phyloP scores from a whole-genome alignment of 1,140 invertebrate genomes.

The Lordiphosa stackelbergi region DNA sequence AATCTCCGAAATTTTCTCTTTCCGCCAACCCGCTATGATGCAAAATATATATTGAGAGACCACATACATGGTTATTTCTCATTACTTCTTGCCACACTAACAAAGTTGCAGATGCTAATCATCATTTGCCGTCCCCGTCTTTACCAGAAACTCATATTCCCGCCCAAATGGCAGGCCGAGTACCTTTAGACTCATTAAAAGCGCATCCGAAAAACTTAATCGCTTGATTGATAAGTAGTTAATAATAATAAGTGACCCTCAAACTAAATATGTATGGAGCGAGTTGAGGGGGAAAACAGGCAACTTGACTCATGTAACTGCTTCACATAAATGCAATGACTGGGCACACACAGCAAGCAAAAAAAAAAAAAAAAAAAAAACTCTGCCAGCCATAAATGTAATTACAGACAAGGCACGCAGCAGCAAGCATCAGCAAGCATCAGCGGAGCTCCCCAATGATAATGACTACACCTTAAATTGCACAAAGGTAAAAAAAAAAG shows the following conservation, averaged over 20 bases:
- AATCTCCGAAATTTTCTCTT: too few species aligned
- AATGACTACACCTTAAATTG: slow-evolving; percentile 69
- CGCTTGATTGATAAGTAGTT: slow-evolving; percentile 52
- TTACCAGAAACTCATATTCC: too few species aligned
- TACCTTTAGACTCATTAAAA: slow-evolving; percentile 20
- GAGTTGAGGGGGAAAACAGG: too few species aligned
- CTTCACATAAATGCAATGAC: slow-evolving; percentile 56
- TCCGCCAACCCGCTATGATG: too few species aligned
- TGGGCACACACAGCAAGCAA: slow-evolving; percentile 33
- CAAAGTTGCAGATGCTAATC: too few species aligned
- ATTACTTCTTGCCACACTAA: too few species aligned
- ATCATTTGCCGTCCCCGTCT: too few species aligned
- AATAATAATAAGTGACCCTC: slow-evolving; percentile 37
- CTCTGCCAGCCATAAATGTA: slow-evolving; percentile 50
- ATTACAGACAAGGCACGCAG: slow-evolving; percentile 59
- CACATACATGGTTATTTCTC: too few species aligned
- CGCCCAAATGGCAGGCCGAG: too few species aligned
- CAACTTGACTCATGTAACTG: slow-evolving; percentile 25
- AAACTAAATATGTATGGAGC: slow-evolving; percentile 9
- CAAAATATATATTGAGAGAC: too few species aligned
- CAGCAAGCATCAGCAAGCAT: slow-evolving; percentile 13
- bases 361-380: slow-evolving; percentile 17
- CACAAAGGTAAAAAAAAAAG: slow-evolving; percentile 29
- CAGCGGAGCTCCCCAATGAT: slow-evolving; percentile 32
- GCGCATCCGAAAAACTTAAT: slow-evolving; percentile 9